These are phyloP conservation scores for Pycnomerus fuliginosus DNA, from an alignment of 2,888 invertebrate species.

Conservation along the genomic window DNA sequence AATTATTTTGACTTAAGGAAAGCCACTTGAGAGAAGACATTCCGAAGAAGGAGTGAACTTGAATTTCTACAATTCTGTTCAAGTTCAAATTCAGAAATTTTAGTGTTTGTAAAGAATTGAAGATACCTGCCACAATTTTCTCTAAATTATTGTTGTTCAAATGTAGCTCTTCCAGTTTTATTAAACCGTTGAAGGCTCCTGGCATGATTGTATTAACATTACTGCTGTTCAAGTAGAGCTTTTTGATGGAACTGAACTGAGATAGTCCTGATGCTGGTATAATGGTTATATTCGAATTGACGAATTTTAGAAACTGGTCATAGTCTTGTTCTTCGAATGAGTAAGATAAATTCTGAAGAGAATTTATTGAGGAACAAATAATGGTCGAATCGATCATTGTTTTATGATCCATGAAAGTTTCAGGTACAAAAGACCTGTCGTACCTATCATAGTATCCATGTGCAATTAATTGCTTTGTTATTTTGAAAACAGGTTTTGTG, in stretches of 20 bases:
- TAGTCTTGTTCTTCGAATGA: not conserved
- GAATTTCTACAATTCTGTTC: not conserved
- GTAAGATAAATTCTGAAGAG: too few species aligned
- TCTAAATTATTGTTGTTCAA: not conserved
- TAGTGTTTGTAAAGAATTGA: not conserved
- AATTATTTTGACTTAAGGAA: not conserved
- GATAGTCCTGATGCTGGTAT: not conserved
- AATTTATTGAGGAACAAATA: too few species aligned
- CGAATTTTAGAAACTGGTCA: not conserved
- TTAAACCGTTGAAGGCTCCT: not conserved
- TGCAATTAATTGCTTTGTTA: too few species aligned
- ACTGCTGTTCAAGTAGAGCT: not conserved
- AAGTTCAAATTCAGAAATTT: not conserved
- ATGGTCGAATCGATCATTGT: too few species aligned
- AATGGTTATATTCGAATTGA: not conserved
- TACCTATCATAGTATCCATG: too few species aligned
- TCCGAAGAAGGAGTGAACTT: not conserved
- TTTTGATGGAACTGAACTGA: not conserved
- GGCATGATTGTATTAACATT: not conserved
- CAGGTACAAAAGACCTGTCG: too few species aligned
- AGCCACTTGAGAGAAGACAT: not conserved
- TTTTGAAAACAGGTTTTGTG: too few species aligned
- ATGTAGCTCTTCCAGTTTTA: not conserved
- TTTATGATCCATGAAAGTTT: too few species aligned
- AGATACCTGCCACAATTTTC: not conserved